Evolutionary conservation across 2,113 vertebrate species (phyloP), one percentile per base, ranked within the genome.

Genomic region (Pan troglodytes): DNA sequence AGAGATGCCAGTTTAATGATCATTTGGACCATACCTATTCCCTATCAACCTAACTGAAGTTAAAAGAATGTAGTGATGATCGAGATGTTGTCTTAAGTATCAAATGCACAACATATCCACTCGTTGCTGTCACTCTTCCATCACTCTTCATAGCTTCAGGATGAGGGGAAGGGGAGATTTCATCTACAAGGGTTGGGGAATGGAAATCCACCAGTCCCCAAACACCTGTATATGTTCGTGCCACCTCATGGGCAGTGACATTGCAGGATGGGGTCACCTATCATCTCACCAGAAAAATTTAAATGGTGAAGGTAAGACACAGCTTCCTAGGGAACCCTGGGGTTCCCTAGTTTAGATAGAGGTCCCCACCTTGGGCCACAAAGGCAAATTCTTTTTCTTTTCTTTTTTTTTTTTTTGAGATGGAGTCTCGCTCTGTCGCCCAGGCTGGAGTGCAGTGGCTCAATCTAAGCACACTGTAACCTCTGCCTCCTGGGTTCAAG

Each of bases 11-110:
- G 97, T 72, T 94, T 78, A 97, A 93, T 67, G 95, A 92, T 50
- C 84, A 4, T 12, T 9, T 55, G 92, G 97, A 98, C 97, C 97
- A 94, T 97, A 98, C 89, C 98, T 96, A 70, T 78, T 40, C 95
- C 52, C 97, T 3, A 10, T 83, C 92, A 97, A 97, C 91, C 98
- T 90, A 55, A 78, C 32, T 30, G 3, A 40, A 59, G 57, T 83
- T 73, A 75, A 72, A 81, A 94, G 64, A 7, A 23, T 0, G 13
- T 23, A 30, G 55, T 72, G 89, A 97, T 85, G 84, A n/a, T 2
- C 84, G 1, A 96, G 89, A 95, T 57, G 8, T 52, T 82, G 67
- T 94, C 95, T 94, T 98, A 95, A 88, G 92, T 95, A 94, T 55
- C 64, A 85, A 93, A 95, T 85, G 75, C 0, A 13, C 4, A 6